phyloP scores from a whole-genome alignment of 1,140 invertebrate genomes.

The Melipona quadrifasciata region DNA sequence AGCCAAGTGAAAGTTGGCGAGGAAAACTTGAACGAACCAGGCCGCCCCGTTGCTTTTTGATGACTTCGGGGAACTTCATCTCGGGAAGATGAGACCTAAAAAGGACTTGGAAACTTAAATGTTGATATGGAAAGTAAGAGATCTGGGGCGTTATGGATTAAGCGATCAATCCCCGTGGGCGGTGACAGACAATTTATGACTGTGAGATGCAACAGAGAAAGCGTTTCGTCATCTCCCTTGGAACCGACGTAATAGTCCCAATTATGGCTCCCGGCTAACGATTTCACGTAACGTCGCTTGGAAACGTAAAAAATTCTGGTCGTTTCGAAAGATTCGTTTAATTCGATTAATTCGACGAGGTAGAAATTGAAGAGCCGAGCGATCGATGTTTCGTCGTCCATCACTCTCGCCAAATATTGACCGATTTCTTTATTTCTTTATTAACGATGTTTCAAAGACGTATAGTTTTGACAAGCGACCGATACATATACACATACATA shows the following conservation, averaged over 20 bases:
- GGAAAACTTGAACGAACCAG: conserved; percentile 66
- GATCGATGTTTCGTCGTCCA: background rate
- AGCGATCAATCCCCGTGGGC: conserved; percentile 56
- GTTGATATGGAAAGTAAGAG: conserved; percentile 64
- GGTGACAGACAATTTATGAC: conserved; percentile 40
- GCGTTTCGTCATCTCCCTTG: background rate
- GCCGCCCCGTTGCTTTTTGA: conserved; percentile 62
- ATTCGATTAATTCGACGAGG: background rate
- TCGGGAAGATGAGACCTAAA: conserved; percentile 56
- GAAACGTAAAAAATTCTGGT: background rate
- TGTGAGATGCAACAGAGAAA: conserved; percentile 19
- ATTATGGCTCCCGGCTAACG: background rate
- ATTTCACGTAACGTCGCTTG: background rate
- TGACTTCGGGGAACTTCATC: conserved; percentile 60
- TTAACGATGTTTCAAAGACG: background rate
- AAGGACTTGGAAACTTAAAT: conserved; percentile 66
- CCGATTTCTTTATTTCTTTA: background rate
- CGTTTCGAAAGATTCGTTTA: background rate
- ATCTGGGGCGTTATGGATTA: conserved; percentile 61
- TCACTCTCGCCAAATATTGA: background rate
- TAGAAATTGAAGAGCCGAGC: background rate
- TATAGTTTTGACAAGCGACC: background rate
- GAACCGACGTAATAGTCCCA: background rate
- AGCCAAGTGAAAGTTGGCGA: conserved; percentile 64
- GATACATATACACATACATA: background rate